Evolutionary conservation across 2,888 invertebrate genomes (phyloP).

Genomic region (Colletes collaris): DNA sequence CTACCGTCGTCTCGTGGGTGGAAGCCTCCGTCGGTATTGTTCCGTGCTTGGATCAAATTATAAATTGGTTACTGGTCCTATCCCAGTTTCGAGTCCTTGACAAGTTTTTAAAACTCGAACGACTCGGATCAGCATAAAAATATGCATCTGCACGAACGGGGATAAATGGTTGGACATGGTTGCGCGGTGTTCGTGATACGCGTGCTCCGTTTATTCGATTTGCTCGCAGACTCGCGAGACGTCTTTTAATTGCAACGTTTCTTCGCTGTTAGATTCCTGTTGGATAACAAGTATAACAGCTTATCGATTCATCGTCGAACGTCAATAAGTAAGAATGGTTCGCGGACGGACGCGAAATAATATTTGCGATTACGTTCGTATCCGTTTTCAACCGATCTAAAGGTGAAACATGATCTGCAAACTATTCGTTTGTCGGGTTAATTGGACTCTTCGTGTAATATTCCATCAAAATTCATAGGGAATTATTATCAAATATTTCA

Average conservation of each 20-base stretch:
- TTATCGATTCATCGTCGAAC: slow-evolving; percentile 40
- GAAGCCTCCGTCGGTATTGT: neutral
- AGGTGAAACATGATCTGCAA: neutral
- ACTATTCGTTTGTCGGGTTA: neutral
- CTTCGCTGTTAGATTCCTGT: slow-evolving; percentile 10
- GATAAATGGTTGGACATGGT: no score
- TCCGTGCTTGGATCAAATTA: neutral
- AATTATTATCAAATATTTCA: no score
- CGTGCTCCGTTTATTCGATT: no score
- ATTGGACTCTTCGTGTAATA: neutral
- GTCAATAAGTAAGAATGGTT: slow-evolving; percentile 20
- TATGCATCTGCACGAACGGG: no score
- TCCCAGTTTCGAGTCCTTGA: neutral
- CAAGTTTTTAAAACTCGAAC: no score
- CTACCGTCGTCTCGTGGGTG: slow-evolving; percentile 1
- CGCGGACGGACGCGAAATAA: slow-evolving; percentile 2
- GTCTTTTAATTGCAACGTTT: slow-evolving; percentile 34
- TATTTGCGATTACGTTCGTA: slow-evolving; percentile 15
- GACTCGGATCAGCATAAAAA: no score
- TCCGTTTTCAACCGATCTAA: neutral
- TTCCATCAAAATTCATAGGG: no score
- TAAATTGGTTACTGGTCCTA: slow-evolving; percentile 1
- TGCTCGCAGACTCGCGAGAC: neutral
- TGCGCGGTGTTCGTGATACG: no score
- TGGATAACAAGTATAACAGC: neutral